Percentiles rank a stretch among this genome's conserved stretches.
Conservation (phyloP, 2,888 invertebrate species). For the Diplazon laetatorius region DNA sequence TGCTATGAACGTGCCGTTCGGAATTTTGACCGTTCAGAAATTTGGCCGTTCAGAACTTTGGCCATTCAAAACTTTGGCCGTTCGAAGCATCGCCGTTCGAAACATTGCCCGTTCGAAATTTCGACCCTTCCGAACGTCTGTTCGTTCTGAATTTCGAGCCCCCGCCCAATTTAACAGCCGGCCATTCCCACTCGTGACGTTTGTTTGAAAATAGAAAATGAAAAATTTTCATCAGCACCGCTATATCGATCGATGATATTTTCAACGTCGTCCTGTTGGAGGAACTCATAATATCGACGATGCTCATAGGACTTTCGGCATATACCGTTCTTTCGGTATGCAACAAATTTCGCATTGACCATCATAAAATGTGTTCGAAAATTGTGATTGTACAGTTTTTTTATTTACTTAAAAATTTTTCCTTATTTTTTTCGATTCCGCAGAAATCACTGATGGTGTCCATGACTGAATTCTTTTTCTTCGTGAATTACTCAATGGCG, state of each 20-base stretch:
- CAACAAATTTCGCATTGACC: neutral
- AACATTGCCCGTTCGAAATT: too few relatives aligned
- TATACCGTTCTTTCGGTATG: slow-evolving; percentile 55
- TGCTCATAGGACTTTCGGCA: slow-evolving; percentile 54
- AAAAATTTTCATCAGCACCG: slow-evolving; percentile 39
- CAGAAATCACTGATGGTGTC: slow-evolving; percentile 54
- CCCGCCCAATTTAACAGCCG: too few relatives aligned
- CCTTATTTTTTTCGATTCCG: neutral
- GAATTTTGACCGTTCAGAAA: too few relatives aligned
- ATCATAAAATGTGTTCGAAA: too few relatives aligned
- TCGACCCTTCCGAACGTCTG: too few relatives aligned
- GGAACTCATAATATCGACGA: slow-evolving; percentile 56
- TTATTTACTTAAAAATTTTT: neutral
- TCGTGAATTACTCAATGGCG: slow-evolving; percentile 55
- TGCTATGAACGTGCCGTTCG: too few relatives aligned
- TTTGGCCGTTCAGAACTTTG: too few relatives aligned
- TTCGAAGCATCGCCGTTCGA: too few relatives aligned
- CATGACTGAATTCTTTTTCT: slow-evolving; percentile 50
- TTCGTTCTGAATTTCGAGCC: too few relatives aligned
- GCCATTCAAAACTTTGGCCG: too few relatives aligned
- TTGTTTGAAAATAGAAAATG: neutral
- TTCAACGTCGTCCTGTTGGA: slow-evolving; percentile 53
- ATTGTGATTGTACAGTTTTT: neutral
- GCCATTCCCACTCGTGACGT: too few relatives aligned
- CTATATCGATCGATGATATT: slow-evolving; percentile 52